Base-by-base conservation (phyloP, 2,113 vertebrate genomes). In the Gadus macrocephalus region DNA sequence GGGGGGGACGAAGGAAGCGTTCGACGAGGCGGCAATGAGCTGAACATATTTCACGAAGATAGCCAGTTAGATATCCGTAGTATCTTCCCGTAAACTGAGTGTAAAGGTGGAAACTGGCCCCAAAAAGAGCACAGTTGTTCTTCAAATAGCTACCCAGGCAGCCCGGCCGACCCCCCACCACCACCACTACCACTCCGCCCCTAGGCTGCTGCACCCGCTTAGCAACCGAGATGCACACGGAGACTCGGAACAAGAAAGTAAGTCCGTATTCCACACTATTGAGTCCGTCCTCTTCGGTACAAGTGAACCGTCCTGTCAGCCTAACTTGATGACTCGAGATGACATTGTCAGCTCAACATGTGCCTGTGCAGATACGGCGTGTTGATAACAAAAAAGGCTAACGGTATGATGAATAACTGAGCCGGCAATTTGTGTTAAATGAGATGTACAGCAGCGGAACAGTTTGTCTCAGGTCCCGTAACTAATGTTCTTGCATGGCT, bases 341-440 rank as follows among this genome's bases (percentile, higher is more conserved):
- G 77, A 68, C 78, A 78, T 53, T 70, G 78, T 72, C 77, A 75
- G 73, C 56, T 76, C 73, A 69, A 81, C 83, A 82, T 84, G 79
- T 74, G 78, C 66, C 78, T 62, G 15, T 59, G 15, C 31, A 16
- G 58, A 60, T 2, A 19, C 19, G 11, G 31, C 31, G 31, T 35
- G 31, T 35, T 35, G 6, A 35, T 35, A 5, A 35, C 31, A 61
- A 61, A 61, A 28, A 63, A 63, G 62, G 27, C 62, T 27, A 63
- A 27, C 31, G 31, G 31, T 35, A 4, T 35, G 31, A 35, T 35
- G 6, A 35, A 35, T 35, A 35, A 35, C 31, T 35, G 31, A 35
- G 4, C 31, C 4, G 31, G 6, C 31, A 35, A 7, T 35, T 35
- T 35, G 31, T 35, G 6, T 35, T 35, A 35, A 35, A 35, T 35